Conservation (phyloP, 2,797 vertebrate species). For the Brotula barbata region DNA sequence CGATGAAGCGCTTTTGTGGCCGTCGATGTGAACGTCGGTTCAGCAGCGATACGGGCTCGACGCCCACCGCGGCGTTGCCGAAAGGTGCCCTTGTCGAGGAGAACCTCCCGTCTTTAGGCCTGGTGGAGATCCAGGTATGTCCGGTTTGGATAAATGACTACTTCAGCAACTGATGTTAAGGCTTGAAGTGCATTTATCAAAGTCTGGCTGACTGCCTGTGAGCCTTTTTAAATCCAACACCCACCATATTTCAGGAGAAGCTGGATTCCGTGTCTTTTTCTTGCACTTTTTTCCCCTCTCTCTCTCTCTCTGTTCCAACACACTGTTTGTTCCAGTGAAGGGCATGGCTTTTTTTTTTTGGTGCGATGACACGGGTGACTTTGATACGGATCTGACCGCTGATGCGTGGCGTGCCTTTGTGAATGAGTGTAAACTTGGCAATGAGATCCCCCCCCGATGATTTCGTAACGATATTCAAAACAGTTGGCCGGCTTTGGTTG, state of each 20-base stretch:
- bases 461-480: slow-evolving; percentile 58
- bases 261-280: slow-evolving; percentile 37
- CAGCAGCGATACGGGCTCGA: slow-evolving; percentile 39
- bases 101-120: slow-evolving; percentile 53
- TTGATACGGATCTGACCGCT: slow-evolving; percentile 59
- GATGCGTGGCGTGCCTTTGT: slow-evolving; percentile 50
- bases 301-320: slow-evolving; percentile 13
- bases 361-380: slow-evolving; percentile 37
- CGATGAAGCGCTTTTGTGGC: slow-evolving; percentile 30
- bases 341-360: slow-evolving; percentile 33
- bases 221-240: slow-evolving; percentile 60
- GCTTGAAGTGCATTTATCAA: slow-evolving; percentile 69
- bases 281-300: slow-evolving; percentile 23
- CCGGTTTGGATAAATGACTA: slow-evolving; percentile 65
- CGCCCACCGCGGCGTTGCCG: slow-evolving; percentile 52
- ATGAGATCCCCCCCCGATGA: slow-evolving; percentile 31
- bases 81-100: slow-evolving; percentile 69
- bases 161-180: slow-evolving; percentile 65
- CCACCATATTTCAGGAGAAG: slow-evolving; percentile 54
- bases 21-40: slow-evolving; percentile 45
- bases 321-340: slow-evolving; percentile 53
- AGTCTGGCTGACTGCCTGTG: slow-evolving; percentile 63
- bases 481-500: slow-evolving; percentile 40
- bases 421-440: slow-evolving; percentile 54
- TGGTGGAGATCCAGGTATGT: slow-evolving; percentile 64